Conservation (phyloP, 2,113 vertebrate genomes). For the Oncorhynchus nerka region DNA sequence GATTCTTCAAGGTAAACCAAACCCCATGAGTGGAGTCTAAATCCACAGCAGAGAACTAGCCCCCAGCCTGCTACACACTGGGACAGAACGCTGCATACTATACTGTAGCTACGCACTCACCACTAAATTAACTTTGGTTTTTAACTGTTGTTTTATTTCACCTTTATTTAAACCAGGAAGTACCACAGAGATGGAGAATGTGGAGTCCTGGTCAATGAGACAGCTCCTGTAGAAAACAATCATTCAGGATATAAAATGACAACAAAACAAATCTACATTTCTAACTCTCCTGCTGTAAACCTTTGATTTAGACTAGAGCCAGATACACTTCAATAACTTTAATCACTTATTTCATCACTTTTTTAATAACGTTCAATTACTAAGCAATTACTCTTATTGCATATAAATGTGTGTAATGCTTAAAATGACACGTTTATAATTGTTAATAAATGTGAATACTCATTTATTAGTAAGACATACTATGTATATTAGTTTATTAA, state of each 20-base stretch:
- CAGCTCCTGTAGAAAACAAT: neutral
- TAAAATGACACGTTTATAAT: no score
- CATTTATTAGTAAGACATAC: no score
- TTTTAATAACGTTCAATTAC: neutral
- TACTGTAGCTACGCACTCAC: slow-evolving; percentile 8
- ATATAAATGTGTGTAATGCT: neutral
- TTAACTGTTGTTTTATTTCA: slow-evolving; percentile 47
- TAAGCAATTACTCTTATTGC: no score
- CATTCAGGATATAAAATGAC: slow-evolving; percentile 47
- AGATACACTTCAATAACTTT: no score
- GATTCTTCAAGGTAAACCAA: slow-evolving; percentile 35
- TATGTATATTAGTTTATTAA: no score
- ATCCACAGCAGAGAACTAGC: neutral
- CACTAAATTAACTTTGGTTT: neutral
- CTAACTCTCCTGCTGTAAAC: neutral
- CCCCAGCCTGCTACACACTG: neutral
- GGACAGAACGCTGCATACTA: slow-evolving; percentile 11
- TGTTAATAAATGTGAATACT: no score
- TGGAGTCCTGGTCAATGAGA: neutral
- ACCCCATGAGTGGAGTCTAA: neutral
- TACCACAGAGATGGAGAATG: neutral
- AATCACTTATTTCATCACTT: no score
- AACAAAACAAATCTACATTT: neutral
- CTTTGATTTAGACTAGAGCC: neutral
- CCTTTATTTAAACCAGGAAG: slow-evolving; percentile 62